Evolutionary conservation across 2,113 vertebrate species (phyloP).

Genomic region (Nothocercus nigrocapillus): DNA sequence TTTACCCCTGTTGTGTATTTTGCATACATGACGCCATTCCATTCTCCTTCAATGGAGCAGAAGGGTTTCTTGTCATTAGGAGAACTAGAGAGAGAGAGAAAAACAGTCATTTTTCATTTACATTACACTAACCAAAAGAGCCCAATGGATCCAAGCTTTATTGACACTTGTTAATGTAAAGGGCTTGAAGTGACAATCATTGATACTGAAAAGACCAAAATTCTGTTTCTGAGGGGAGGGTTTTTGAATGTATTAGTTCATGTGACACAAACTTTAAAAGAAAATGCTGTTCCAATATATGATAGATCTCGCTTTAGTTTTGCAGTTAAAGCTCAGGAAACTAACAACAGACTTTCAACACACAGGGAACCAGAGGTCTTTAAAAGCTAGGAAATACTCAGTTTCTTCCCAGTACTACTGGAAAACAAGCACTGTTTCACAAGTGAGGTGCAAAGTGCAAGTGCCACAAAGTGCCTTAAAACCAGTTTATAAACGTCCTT

Average conservation of each 20-base stretch:
- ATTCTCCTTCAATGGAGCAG: conserved; percentile 96
- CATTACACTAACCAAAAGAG: neutral
- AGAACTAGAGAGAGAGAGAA: conserved; percentile 79
- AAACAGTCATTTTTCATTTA: conserved; percentile 14
- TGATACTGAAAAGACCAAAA: neutral
- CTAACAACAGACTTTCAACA: neutral
- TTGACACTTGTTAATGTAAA: neutral
- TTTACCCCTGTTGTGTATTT: conserved; percentile 94
- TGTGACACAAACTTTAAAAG: neutral
- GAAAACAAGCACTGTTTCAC: neutral
- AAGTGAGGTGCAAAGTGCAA: accelerated
- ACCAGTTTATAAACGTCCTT: neutral
- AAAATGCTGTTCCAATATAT: neutral
- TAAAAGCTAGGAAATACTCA: neutral
- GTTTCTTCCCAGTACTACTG: neutral
- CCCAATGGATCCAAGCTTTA: neutral
- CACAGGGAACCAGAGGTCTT: neutral
- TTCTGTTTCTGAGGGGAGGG: neutral
- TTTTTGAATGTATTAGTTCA: neutral
- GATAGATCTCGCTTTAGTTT: neutral
- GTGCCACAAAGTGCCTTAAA: neutral
- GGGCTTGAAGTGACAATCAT: neutral
- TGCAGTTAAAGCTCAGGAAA: neutral
- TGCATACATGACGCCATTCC: conserved; percentile 97
- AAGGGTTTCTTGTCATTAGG: conserved; percentile 98